Conservation (phyloP, 2,797 vertebrate species). For the Gorsachius magnificus region DNA sequence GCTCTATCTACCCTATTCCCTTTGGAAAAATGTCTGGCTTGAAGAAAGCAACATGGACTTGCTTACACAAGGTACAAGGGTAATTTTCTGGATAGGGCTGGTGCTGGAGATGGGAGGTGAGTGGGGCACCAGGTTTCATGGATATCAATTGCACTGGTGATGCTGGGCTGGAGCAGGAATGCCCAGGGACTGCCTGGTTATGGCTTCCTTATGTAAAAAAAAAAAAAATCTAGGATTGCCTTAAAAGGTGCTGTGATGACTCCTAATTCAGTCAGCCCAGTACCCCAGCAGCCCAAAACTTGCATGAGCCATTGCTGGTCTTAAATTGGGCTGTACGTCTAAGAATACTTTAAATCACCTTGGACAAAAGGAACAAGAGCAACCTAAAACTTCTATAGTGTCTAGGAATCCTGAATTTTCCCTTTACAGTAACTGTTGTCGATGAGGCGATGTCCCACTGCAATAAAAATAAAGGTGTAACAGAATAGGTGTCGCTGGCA, state of each 20-base stretch:
- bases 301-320: not conserved
- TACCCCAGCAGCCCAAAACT: not conserved
- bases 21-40: not conserved
- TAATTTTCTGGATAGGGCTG: not conserved
- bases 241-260: not conserved
- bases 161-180: not conserved
- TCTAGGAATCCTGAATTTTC: not conserved
- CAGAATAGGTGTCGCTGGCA: accelerated
- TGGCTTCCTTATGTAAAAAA: not conserved
- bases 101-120: not conserved
- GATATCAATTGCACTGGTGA: not conserved
- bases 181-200: not conserved
- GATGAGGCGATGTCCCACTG: not conserved
- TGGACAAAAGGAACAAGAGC: not conserved
- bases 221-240: not conserved
- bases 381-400: not conserved
- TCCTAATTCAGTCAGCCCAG: not conserved
- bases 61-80: not conserved
- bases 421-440: not conserved
- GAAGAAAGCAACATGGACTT: not conserved
- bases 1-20: not conserved
- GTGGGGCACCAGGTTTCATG: not conserved
- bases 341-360: not conserved
- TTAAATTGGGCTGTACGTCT: not conserved
- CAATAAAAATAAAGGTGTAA: not conserved